Evolutionary conservation across 2,888 invertebrate species (phyloP), one percentile per base, ranked within the genome.

Genomic region (Auanema freiburgensis): DNA sequence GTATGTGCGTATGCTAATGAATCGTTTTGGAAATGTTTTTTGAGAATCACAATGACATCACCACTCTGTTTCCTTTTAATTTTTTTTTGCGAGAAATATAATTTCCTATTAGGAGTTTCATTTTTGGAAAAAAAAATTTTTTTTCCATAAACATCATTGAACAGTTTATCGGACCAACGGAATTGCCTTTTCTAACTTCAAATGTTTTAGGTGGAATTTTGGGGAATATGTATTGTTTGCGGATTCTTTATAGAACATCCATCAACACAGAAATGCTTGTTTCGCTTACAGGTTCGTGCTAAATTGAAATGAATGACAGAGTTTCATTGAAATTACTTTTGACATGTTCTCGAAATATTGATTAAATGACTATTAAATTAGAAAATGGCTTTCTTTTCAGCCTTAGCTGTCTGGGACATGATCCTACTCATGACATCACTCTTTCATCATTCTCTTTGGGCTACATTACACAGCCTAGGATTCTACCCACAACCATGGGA

Each of bases 221-320:
- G 25, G 71, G 72, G 33, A 75, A 71, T 57, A 25, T 71, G 0
- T 78, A 77, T 57, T 76, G 74, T 23, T 21, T 78, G 43, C 69
- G 69, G 33, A 63, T 75, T 23, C 67, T 78, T 6, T 71, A 70
- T 51, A 60, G 66, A 18, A 67, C 70, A 1, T 71, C 74, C 3
- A 78, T 78, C 62, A 78, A 76, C 63, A 74, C 74, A 4, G 64
- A 71, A 6, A 78, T 77, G 76, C 65, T 76, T 11, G 76, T 78
- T 2, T 74, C 74, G 0, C 59, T 78, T 6, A 75, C 76, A 54
- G 76, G 72, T 62, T 33, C 63, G 24, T 33, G 3, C 33, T 33
- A 33, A 33, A 33, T 33, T 33, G 33, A 33, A 33, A 33, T 33
- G 33, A 50, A 59, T 18, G 53, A 52, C n/a, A 23, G 24, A 24